A percentile compares a stretch with the other conserved stretches of the same genome.
Conservation (phyloP, 35 echinoderm and acorn worm genomes). For the Stichopus chloronotus region DNA sequence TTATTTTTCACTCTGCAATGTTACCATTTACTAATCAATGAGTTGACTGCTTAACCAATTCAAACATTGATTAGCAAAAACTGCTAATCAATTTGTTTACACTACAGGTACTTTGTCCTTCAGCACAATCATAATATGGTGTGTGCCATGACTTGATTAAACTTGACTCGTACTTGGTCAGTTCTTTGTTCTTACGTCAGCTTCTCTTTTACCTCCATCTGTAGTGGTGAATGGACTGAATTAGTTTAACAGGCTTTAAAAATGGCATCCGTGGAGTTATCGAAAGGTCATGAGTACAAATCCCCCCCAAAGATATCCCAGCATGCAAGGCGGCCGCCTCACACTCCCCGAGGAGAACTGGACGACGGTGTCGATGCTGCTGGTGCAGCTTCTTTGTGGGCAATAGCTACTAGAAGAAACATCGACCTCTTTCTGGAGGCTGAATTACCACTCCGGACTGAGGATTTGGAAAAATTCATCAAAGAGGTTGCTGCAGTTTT, state of each 20-base stretch:
- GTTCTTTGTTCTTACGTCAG: not conserved
- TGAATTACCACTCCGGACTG: not conserved
- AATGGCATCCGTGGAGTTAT: not conserved
- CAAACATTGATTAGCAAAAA: too few relatives aligned
- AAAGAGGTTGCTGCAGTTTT: slow-evolving; percentile 73
- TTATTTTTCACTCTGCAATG: too few relatives aligned
- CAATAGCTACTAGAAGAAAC: slow-evolving; percentile 34
- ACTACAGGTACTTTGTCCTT: too few relatives aligned
- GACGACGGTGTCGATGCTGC: not conserved
- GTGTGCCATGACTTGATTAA: too few relatives aligned
- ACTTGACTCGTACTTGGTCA: too few relatives aligned
- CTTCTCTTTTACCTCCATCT: not conserved
- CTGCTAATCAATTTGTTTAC: too few relatives aligned
- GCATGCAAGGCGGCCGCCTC: slow-evolving; percentile 14
- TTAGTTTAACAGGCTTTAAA: not conserved
- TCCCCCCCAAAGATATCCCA: not conserved
- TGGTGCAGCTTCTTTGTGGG: slow-evolving; percentile 40
- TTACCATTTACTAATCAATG: too few relatives aligned
- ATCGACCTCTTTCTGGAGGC: slow-evolving; percentile 22
- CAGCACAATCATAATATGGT: too few relatives aligned
- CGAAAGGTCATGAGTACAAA: not conserved
- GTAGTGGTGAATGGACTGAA: not conserved
- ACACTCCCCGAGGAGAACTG: slow-evolving; percentile 37
- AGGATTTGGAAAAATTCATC: slow-evolving; percentile 49
- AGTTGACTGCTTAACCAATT: too few relatives aligned